Evolutionary conservation across 1,140 invertebrate species (phyloP).

Genomic region (Rhizoglyphus robini): DNA sequence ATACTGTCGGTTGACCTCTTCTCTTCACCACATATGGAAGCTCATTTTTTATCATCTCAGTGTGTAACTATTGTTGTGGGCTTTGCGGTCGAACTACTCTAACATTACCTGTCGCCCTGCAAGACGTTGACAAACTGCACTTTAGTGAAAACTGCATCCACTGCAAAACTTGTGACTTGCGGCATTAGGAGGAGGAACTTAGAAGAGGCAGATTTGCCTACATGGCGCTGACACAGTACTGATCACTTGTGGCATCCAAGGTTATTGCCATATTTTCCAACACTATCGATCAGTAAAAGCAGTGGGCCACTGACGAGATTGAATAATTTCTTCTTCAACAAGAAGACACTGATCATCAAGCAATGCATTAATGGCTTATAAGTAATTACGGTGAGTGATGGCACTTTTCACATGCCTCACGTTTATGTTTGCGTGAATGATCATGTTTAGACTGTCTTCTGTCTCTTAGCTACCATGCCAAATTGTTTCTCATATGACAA

Average conservation of each 20-base stretch:
- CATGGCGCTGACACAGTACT: too few species aligned
- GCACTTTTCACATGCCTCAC: background rate
- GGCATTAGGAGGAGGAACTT: too few species aligned
- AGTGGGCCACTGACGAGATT: constrained; percentile 90
- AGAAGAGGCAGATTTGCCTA: too few species aligned
- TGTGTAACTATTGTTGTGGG: constrained; percentile 76
- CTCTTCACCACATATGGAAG: constrained; percentile 85
- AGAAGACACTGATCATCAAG: constrained; percentile 66
- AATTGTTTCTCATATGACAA: too few species aligned
- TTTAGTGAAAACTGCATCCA: constrained; percentile 96
- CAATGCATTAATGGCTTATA: too few species aligned
- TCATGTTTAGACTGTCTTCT: too few species aligned
- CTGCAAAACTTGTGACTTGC: constrained; percentile 99
- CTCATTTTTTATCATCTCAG: constrained; percentile 94
- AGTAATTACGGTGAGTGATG: constrained; percentile 53
- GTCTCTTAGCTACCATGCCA: too few species aligned
- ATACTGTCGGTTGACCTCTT: constrained; percentile 94
- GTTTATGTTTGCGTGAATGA: too few species aligned
- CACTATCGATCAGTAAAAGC: constrained; percentile 93
- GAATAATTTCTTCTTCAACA: constrained; percentile 90
- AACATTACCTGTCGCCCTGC: constrained; percentile 91
- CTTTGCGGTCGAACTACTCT: constrained; percentile 90
- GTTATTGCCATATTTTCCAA: constrained; percentile 98
- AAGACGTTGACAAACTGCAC: constrained; percentile 93
- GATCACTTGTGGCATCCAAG: constrained; percentile 96